These are phyloP conservation scores for Nesoenas mayeri DNA, from an alignment of 2,113 vertebrate species.

Conservation along the genomic window DNA sequence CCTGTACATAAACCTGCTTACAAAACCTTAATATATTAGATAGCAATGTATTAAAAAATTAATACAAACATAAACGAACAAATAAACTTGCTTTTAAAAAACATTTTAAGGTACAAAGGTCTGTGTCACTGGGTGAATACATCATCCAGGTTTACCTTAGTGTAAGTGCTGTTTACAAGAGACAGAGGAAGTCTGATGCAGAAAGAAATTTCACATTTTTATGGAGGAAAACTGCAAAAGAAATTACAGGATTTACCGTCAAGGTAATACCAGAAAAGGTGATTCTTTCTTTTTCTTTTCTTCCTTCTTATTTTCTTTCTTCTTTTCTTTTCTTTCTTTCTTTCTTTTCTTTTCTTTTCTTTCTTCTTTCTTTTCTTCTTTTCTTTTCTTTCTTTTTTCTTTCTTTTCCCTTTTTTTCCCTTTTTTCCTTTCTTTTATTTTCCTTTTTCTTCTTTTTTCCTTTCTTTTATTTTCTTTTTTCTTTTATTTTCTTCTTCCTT, in stretches of 20 bases:
- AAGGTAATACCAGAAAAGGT: neutral
- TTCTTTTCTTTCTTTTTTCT: too few relatives aligned
- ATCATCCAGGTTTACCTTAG: neutral
- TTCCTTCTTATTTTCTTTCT: too few relatives aligned
- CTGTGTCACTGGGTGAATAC: neutral
- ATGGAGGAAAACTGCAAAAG: neutral
- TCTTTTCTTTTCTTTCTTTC: too few relatives aligned
- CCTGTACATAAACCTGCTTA: neutral
- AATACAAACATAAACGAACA: neutral
- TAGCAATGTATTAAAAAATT: neutral
- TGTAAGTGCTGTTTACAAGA: neutral
- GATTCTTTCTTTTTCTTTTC: too few relatives aligned
- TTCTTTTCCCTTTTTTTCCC: too few relatives aligned
- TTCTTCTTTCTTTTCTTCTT: too few relatives aligned
- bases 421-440: too few relatives aligned
- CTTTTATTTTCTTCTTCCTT: too few relatives aligned
- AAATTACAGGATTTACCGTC: rapidly evolving
- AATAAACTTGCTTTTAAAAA: neutral
- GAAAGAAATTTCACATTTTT: neutral
- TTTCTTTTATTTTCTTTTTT: too few relatives aligned
- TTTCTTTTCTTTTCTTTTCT: too few relatives aligned
- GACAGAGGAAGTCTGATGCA: neutral
- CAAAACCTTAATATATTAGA: neutral
- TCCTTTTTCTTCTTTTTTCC: too few relatives aligned
- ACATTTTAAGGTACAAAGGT: rapidly evolving